Percentiles rank a stretch among this genome's conserved stretches.
Evolutionary conservation across 2,888 invertebrate species (phyloP).

Genomic region (Lithosia quadra): DNA sequence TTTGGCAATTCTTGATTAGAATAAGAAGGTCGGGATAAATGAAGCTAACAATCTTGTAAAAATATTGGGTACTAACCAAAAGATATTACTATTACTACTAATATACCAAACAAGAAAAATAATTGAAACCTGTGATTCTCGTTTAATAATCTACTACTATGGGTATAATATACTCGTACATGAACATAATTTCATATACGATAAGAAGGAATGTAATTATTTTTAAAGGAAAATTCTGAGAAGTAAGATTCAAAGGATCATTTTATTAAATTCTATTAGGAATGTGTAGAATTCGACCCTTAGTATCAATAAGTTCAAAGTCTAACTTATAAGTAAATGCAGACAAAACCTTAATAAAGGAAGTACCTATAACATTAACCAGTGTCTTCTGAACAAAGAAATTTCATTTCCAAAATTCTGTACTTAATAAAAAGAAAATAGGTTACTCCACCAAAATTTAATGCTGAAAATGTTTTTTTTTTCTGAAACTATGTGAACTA

Average conservation of each 20-base stretch:
- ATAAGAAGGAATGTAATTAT: slow-evolving; percentile 41
- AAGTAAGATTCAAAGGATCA: slow-evolving; percentile 12
- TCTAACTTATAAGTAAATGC: slow-evolving; percentile 23
- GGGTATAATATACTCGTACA: slow-evolving; percentile 16
- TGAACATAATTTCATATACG: slow-evolving; percentile 9
- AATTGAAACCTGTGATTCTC: neutral
- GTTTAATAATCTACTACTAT: slow-evolving; percentile 5
- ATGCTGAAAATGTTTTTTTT: slow-evolving; percentile 54
- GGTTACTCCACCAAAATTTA: slow-evolving; percentile 29
- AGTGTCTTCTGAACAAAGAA: neutral
- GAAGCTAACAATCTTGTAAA: neutral
- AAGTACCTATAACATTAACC: neutral
- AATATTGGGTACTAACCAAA: slow-evolving; percentile 6
- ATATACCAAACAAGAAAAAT: neutral
- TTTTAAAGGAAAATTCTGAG: slow-evolving; percentile 13
- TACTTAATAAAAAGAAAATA: neutral
- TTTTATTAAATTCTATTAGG: slow-evolving; percentile 26
- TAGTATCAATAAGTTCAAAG: slow-evolving; percentile 10
- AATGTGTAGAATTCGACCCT: slow-evolving; percentile 34
- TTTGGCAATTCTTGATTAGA: slow-evolving; percentile 38
- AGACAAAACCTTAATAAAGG: slow-evolving; percentile 8
- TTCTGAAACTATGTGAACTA: slow-evolving; percentile 51
- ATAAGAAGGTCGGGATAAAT: neutral
- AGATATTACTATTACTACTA: neutral
- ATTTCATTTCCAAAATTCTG: slow-evolving; percentile 2